Evolutionary conservation across 2,797 vertebrate genomes (phyloP), one percentile per base, ranked within the genome.

Genomic region (Sebastolobus altivelis): DNA sequence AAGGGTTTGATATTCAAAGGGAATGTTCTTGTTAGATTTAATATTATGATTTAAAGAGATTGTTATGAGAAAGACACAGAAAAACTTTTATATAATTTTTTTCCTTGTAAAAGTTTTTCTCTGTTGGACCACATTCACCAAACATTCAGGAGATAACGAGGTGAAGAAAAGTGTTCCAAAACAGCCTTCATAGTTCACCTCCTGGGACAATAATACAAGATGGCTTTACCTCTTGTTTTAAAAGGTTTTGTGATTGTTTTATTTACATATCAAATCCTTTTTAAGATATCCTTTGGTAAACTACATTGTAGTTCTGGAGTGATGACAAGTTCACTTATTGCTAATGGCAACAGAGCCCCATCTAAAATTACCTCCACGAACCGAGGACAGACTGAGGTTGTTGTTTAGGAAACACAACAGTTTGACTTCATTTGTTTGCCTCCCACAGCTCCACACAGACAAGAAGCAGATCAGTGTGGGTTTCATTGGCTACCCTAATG

Each of bases 381-480:
- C 37, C 60, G 56, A 80, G 22, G 25, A 88, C 69, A 79, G 66
- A 31, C 35, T 56, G 16, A 31, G 75, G 5, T 66, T 71, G 61
- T 83, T 89, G 73, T 82, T 82, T 69, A 65, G 60, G 62, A 72
- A 85, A 77, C 65, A 54, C 25, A 80, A 59, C 56, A 68, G 54
- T 69, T 27, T 74, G 33, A 69, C 58, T 81, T 80, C 62, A 22
- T 79, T 74, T 66, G 20, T 68, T 72, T 58, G 38, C 56, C 62
- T 85, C 88, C 82, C 74, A 82, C 95, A 99, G 99, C 94, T 99
- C n/a, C 99, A 99, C 90, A 96, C 96, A 67, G 99, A 99, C 94
- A 99, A 99, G 95, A 99, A 99, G 60, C 99, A 99, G 96, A 99
- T 99, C 93, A 99, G 99, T 0, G 98, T 99, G 66, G 99, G 99